Percentiles rank a stretch among this genome's conserved stretches.
Evolutionary conservation across 1,140 invertebrate species (phyloP).

Genomic region (Neoseiulus cucumeris): DNA sequence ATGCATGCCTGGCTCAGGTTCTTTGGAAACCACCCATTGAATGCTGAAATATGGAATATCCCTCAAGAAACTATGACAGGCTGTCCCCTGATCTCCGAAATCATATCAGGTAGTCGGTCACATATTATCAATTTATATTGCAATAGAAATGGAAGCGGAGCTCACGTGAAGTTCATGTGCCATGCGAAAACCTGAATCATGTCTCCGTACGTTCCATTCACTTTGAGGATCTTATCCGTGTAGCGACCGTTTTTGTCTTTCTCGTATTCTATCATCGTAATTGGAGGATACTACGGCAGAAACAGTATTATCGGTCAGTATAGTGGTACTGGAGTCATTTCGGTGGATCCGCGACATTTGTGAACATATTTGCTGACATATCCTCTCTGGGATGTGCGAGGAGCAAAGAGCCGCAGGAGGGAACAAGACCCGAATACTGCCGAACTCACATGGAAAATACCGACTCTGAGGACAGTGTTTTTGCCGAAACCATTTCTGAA

Average conservation of each 20-base stretch:
- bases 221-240: background rate
- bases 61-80: background rate
- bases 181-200: slow-evolving; percentile 4
- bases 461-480: background rate
- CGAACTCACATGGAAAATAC: background rate
- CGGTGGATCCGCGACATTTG: too few relatives aligned
- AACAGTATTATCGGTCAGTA: too few relatives aligned
- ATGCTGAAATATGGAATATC: background rate
- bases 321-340: too few relatives aligned
- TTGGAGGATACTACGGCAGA: background rate
- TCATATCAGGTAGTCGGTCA: too few relatives aligned
- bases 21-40: background rate
- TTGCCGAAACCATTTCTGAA: background rate
- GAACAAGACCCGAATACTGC: too few relatives aligned
- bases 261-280: background rate
- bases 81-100: too few relatives aligned
- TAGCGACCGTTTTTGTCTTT: background rate
- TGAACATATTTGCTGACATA: too few relatives aligned
- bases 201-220: background rate
- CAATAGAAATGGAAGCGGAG: too few relatives aligned
- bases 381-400: too few relatives aligned
- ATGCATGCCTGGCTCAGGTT: background rate
- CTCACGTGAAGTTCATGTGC: background rate
- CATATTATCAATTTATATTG: too few relatives aligned
- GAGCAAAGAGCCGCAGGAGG: too few relatives aligned